Base-by-base conservation (phyloP, 2,888 invertebrate species). In the Colletes collaris region DNA sequence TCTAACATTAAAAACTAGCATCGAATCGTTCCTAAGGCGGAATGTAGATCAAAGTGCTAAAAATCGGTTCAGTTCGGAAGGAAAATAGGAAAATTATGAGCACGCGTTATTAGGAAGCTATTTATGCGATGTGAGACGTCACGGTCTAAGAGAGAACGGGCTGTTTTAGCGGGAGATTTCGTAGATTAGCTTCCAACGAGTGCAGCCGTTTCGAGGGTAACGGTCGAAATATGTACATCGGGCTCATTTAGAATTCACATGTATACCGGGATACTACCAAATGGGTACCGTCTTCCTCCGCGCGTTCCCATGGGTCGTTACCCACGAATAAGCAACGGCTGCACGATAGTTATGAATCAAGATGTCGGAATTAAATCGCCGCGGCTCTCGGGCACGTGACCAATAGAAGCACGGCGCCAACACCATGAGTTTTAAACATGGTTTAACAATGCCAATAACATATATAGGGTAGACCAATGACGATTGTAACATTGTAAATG, bases 81-180 rank as follows among this genome's bases (percentile, higher is more conserved):
- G 19, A 16, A 3, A 46, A 19, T 4, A 46, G 44, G 10, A 8
- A 7, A 60, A 40, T 46, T 37, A 46, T 19, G 44, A 60, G 7
- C 16, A 8, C 16, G n/a, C 2, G 37, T 37, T 50, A 13, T 50
- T 65, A 59, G 19, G 40, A 10, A 59, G 27, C 27, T 52, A 44
- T 50, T 65, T 50, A 16, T 2, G 19, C 27, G 37, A 27, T 4
- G 44, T 6, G 16, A 13, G 46, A 55, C 59, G 78, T 84, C 75
- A 80, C 59, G 82, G 60, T 59, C 44, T 68, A 60, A 52, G 49
- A 50, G 58, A 46, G 55, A 16, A 64, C 37, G 53, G 70, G 70
- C 75, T 49, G 77, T 88, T 90, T 88, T 71, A 81, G 88, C 82
- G 87, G 88, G 88, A 88, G 89, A 90, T 90, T 85, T 76, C 40